Percentiles rank a stretch among this genome's conserved stretches.
phyloP scores from a whole-genome alignment of 2,113 vertebrate species.

The Brachypodius melanocephalos region DNA sequence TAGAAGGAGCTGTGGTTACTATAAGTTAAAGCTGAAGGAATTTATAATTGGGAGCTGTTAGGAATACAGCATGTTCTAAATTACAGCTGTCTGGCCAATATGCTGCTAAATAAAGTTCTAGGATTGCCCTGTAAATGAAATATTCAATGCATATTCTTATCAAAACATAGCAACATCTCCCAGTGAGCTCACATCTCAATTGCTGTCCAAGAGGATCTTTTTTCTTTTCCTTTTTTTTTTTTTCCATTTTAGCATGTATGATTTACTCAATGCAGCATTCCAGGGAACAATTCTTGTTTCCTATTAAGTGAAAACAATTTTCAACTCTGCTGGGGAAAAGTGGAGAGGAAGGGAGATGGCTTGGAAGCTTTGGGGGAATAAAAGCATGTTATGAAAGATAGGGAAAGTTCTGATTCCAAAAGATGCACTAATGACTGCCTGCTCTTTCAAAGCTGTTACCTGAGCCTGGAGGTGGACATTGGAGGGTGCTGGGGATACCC shows the following conservation, averaged over 20 bases:
- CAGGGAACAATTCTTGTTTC: not conserved
- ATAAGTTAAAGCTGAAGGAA: slow-evolving; percentile 34
- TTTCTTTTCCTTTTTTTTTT: not conserved
- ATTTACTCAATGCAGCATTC: not conserved
- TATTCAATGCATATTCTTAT: not conserved
- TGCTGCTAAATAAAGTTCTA: slow-evolving; percentile 54
- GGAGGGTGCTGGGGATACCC: not conserved
- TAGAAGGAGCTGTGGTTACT: slow-evolving; percentile 22
- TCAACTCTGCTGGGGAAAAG: not conserved
- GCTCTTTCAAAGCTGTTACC: not conserved
- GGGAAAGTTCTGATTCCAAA: not conserved
- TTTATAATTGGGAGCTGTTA: slow-evolving; percentile 50
- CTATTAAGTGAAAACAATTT: not conserved
- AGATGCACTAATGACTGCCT: not conserved
- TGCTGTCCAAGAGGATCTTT: not conserved
- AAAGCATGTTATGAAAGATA: not conserved
- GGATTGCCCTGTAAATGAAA: slow-evolving; percentile 45
- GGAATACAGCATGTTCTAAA: slow-evolving; percentile 50
- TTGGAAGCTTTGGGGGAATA: not conserved
- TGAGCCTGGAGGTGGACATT: not conserved
- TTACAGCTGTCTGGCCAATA: slow-evolving; percentile 59
- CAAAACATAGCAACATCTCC: slow-evolving; percentile 11
- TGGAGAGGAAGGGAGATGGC: not conserved
- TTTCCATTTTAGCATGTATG: not conserved
- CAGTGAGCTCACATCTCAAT: not conserved